phyloP scores from a whole-genome alignment of 2,113 vertebrate species.

The Lamprotornis superbus region DNA sequence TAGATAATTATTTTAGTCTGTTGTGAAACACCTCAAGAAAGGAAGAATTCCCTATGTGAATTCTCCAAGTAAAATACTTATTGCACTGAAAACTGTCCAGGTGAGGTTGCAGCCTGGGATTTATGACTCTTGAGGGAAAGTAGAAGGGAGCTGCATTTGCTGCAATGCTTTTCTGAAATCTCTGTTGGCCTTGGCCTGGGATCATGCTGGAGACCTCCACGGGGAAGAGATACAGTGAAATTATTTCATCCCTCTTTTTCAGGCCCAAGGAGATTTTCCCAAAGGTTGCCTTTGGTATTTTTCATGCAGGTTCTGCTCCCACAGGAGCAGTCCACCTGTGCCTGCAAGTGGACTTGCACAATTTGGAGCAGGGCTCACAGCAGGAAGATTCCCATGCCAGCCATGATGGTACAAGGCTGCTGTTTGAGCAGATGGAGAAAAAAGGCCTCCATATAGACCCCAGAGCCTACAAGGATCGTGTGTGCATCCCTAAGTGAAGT shows the following conservation, averaged over 20 bases:
- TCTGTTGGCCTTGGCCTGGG: background rate
- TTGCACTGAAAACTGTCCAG: background rate
- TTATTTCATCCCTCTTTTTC: background rate
- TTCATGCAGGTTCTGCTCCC: background rate
- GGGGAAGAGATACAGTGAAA: background rate
- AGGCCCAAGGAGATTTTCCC: background rate
- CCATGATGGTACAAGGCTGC: background rate
- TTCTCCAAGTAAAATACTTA: background rate
- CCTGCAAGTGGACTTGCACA: background rate
- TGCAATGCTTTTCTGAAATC: background rate
- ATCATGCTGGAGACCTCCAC: background rate
- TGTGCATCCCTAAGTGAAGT: background rate
- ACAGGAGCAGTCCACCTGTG: background rate
- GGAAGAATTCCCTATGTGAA: background rate
- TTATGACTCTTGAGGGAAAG: background rate
- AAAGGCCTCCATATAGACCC: background rate
- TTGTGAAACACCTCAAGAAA: background rate
- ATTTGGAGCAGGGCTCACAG: background rate
- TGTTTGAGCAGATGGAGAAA: background rate
- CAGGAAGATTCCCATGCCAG: background rate
- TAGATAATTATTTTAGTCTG: background rate
- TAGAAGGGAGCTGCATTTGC: background rate
- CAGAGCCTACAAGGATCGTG: background rate
- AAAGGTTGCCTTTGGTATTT: background rate
- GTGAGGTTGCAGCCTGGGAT: background rate